These are phyloP conservation scores for Orthonevra nobilis DNA, from an alignment of 2,888 invertebrate species.

Conservation along the genomic window DNA sequence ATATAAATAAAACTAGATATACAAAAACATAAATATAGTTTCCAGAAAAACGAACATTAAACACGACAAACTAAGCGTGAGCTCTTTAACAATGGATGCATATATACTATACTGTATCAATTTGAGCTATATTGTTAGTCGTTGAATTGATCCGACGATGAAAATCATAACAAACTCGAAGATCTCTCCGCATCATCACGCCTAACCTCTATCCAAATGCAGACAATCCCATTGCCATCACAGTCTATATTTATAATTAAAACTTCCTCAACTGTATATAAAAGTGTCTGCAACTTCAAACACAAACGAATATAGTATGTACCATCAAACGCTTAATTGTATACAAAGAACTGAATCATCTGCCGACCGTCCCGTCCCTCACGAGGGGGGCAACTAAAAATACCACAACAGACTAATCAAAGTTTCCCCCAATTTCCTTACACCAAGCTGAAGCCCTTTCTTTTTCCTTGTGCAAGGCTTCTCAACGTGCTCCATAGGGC, in stretches of 20 bases:
- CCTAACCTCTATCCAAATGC: background rate
- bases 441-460: conserved; percentile 21
- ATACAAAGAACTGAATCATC: conserved; percentile 15
- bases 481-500: background rate
- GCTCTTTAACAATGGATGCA: no score
- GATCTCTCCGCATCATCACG: background rate
- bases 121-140: no score
- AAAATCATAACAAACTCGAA: background rate
- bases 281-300: conserved; percentile 35
- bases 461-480: background rate
- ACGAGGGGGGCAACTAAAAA: conserved; percentile 58
- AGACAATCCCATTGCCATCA: conserved; percentile 1
- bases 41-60: no score
- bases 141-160: no score
- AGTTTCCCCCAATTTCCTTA: conserved; percentile 60
- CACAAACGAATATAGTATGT: no score
- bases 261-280: conserved; percentile 52
- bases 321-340: background rate
- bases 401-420: conserved; percentile 67
- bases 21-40: no score
- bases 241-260: conserved; percentile 49
- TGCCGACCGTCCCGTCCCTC: conserved; percentile 26
- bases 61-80: no score
- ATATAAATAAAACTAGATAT: no score
- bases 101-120: no score